phyloP scores from a whole-genome alignment of 2,888 invertebrate genomes.

The Margaritifera margaritifera region DNA sequence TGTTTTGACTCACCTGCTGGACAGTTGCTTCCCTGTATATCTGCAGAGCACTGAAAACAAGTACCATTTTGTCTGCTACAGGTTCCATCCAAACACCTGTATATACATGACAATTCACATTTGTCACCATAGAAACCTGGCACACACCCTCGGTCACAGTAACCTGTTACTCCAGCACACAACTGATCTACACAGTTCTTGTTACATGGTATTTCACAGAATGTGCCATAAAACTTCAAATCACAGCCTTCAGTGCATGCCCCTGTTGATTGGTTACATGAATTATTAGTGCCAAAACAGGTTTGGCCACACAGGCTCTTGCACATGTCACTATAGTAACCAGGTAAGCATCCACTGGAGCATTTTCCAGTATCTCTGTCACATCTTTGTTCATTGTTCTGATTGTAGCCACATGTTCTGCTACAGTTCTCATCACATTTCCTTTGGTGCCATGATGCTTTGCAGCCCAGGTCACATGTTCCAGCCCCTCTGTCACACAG shows the following conservation, averaged over 20 bases:
- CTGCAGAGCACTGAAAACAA: not conserved
- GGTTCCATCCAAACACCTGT: no score
- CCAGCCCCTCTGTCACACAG: no score
- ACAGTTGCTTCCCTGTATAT: no score
- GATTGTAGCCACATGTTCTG: no score
- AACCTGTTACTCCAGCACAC: not conserved
- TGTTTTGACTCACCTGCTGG: no score
- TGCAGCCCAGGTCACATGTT: no score
- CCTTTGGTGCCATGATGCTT: no score
- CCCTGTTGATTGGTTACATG: not conserved
- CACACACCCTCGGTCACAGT: constrained; percentile 1
- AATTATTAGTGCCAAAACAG: not conserved
- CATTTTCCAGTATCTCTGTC: no score
- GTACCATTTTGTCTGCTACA: no score
- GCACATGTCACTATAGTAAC: constrained; percentile 2
- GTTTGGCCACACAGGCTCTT: not conserved
- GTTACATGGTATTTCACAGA: not conserved
- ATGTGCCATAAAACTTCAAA: not conserved
- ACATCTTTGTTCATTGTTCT: no score
- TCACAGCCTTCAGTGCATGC: constrained; percentile 1
- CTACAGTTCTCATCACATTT: no score
- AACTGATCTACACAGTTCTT: not conserved
- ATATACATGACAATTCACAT: not conserved
- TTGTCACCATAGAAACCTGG: not conserved
- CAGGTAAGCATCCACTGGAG: no score